These are phyloP conservation scores for Macrosoma leucophasiata DNA, from an alignment of 2,888 invertebrate genomes.

Conservation along the genomic window DNA sequence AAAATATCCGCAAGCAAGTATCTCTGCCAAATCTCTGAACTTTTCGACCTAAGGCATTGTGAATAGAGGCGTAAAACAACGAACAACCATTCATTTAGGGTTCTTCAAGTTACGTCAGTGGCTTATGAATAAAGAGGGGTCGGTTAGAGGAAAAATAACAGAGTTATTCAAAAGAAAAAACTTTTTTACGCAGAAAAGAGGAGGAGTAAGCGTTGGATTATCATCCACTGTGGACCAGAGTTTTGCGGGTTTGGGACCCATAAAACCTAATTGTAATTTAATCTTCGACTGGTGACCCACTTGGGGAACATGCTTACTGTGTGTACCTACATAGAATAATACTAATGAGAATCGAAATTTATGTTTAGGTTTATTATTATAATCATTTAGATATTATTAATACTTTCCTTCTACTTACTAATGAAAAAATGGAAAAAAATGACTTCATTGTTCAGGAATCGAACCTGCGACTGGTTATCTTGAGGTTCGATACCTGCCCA, in stretches of 20 bases:
- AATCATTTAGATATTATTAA: no score
- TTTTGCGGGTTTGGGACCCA: slow-evolving; percentile 46
- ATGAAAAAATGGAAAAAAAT: no score
- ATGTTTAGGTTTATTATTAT: no score
- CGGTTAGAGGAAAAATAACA: slow-evolving; percentile 57
- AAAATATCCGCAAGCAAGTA: no score
- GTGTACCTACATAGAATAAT: no score
- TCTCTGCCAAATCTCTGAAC: slow-evolving; percentile 56
- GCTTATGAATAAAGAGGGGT: slow-evolving; percentile 72
- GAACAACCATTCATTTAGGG: slow-evolving; percentile 74
- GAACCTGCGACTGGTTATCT: no score
- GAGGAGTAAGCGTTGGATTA: slow-evolving; percentile 64
- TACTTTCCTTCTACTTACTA: no score
- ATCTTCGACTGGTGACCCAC: slow-evolving; percentile 16
- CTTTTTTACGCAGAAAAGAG: slow-evolving; percentile 60
- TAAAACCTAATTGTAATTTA: slow-evolving; percentile 30
- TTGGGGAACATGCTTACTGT: no score
- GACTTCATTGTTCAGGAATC: no score
- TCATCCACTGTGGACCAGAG: slow-evolving; percentile 62
- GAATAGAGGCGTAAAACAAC: slow-evolving; percentile 74
- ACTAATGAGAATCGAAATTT: no score
- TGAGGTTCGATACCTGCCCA: no score
- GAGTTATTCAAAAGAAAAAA: slow-evolving; percentile 65
- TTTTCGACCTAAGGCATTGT: slow-evolving; percentile 66
- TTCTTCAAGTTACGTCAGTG: slow-evolving; percentile 67